Conservation (phyloP, 2,113 vertebrate species). For the Anguilla rostrata region DNA sequence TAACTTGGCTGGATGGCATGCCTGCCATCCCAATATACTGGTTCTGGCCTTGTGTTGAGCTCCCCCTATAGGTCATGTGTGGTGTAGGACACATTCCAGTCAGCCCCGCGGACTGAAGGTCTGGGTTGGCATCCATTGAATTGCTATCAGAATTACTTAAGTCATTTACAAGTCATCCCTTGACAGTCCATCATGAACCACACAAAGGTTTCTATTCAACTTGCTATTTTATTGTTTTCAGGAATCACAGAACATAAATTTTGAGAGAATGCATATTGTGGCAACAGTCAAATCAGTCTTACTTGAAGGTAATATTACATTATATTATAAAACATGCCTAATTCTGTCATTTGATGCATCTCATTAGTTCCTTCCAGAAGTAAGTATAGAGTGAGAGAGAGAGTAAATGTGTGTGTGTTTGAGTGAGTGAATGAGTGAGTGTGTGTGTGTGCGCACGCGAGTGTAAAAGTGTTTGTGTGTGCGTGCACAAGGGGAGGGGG, state of each 20-base stretch:
- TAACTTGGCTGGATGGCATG: no score
- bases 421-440: no score
- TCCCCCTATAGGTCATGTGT: slow-evolving; percentile 34
- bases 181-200: not conserved
- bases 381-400: no score
- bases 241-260: not conserved
- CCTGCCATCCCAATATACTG: not conserved
- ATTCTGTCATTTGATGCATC: no score
- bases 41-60: slow-evolving; percentile 6
- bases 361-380: no score
- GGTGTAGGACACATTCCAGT: not conserved
- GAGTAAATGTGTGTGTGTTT: no score
- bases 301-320: not conserved
- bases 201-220: not conserved
- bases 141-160: not conserved
- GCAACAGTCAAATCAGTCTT: not conserved
- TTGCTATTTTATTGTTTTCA: not conserved
- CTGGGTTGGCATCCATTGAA: not conserved
- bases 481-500: no score
- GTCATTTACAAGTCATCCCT: not conserved
- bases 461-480: no score
- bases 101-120: not conserved
- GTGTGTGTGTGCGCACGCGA: no score
- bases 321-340: no score
- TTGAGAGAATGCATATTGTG: not conserved